Conservation (phyloP, 2,113 vertebrate genomes). For the Thinocorus orbignyianus region DNA sequence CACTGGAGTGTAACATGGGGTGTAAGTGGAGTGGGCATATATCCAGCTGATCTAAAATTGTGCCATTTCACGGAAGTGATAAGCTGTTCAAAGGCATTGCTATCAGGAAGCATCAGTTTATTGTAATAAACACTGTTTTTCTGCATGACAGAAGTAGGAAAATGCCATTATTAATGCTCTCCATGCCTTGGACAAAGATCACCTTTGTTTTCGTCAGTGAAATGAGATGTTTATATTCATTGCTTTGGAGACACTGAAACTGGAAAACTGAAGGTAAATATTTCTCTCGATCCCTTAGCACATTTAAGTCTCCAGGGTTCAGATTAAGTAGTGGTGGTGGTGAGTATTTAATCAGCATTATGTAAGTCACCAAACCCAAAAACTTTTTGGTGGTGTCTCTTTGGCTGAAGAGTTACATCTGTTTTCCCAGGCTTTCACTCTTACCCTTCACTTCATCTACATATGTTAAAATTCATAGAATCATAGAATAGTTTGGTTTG, state of each 20-base stretch:
- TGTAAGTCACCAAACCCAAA: background rate
- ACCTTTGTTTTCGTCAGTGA: background rate
- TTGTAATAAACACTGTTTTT: background rate
- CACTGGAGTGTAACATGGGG: background rate
- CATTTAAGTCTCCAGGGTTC: background rate
- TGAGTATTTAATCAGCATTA: background rate
- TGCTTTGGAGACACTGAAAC: background rate
- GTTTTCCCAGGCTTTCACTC: background rate
- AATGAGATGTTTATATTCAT: background rate
- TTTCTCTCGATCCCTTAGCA: background rate
- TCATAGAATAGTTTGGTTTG: background rate
- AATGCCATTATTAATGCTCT: background rate
- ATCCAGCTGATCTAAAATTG: constrained; percentile 1
- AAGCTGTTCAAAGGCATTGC: background rate
- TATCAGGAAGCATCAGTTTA: background rate
- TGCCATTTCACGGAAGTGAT: background rate
- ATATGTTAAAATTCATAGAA: background rate
- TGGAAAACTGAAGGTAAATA: background rate
- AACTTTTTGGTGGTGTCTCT: background rate
- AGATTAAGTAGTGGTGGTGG: background rate
- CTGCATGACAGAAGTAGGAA: background rate
- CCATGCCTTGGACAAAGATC: background rate
- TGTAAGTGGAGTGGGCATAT: background rate
- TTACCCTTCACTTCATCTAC: background rate
- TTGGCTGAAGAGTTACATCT: background rate